Base-by-base conservation (phyloP, 2,888 invertebrate genomes). In the Deilephila elpenor region DNA sequence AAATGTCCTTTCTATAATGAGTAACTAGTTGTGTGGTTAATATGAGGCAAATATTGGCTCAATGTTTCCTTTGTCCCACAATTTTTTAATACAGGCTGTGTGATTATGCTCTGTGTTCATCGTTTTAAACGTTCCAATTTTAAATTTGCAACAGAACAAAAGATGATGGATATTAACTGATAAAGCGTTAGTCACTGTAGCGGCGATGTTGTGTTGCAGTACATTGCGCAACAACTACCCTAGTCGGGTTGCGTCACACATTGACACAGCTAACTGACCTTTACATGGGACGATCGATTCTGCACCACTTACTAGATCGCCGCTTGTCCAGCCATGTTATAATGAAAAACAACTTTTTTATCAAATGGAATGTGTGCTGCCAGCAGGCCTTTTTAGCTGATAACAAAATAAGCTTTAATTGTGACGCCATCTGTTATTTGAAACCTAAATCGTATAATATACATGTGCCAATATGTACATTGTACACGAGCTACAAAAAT, bases 201-300 rank as follows among this genome's bases (percentile, higher is more conserved):
- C 60, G 25, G 5, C 64, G 37, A n/a, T 44, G 44, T 67, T 37
- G 44, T 73, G 59, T 73, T 71, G 89, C 91, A 88, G 82, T 71
- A 56, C 76, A 82, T 93, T 93, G 92, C 92, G 93, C 93, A 93
- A 93, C 81, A 81, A 70, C 74, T 78, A 82, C 88, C 89, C 89
- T 86, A 86, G 85, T 82, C 82, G 81, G 78, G 85, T 93, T 93
- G 91, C 93, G 93, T 93, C 93, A 93, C 86, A 82, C 84, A 80
- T 85, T 87, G 88, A 85, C 85, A 87, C 83, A 86, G 80, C 82
- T 78, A 84, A 88, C 86, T 92, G 93, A 93, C 94, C 93, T 94
- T 92, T 92, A 88, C 81, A 78, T 80, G 73, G 78, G 75, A 75
- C 83, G 86, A 93, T 94, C 93, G 93, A 93, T 93, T 88, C 84